These are phyloP conservation scores for Mirounga angustirostris DNA, from an alignment of 2,113 vertebrate species.

Conservation along the genomic window DNA sequence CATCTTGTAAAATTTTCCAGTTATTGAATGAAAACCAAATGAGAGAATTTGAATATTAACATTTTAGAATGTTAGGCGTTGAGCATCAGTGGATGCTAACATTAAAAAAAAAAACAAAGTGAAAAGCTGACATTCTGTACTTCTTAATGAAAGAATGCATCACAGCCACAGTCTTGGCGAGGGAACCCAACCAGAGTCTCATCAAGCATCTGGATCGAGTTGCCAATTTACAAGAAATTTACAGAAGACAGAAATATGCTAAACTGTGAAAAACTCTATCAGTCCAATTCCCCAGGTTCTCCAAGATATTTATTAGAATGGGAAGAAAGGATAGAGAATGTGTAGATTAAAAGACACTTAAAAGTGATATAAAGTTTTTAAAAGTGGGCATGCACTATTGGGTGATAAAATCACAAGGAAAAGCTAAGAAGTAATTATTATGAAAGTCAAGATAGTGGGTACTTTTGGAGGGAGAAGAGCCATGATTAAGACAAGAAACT, in stretches of 20 bases:
- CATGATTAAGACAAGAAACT: neutral
- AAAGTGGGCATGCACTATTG: neutral
- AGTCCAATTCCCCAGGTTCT: neutral
- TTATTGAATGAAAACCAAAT: neutral
- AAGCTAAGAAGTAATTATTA: neutral
- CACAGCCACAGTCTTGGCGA: neutral
- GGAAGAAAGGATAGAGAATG: neutral
- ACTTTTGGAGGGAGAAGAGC: neutral
- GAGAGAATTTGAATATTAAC: neutral
- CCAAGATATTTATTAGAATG: neutral
- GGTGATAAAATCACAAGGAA: neutral
- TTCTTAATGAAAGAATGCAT: conserved; percentile 34
- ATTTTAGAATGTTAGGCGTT: neutral
- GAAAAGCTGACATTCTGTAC: neutral
- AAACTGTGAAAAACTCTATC: neutral
- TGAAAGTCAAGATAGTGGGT: neutral
- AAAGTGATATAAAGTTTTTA: neutral
- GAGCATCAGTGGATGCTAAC: neutral
- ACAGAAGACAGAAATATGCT: neutral
- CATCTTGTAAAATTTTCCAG: neutral
- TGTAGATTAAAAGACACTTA: neutral
- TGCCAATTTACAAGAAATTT: neutral
- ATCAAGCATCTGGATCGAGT: neutral
- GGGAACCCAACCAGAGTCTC: neutral
- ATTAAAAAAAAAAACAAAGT: neutral